A percentile compares a stretch with the other conserved stretches of the same genome.
These are phyloP conservation scores for Merodon equestris DNA, from an alignment of 2,888 invertebrate genomes.

Conservation along the genomic window DNA sequence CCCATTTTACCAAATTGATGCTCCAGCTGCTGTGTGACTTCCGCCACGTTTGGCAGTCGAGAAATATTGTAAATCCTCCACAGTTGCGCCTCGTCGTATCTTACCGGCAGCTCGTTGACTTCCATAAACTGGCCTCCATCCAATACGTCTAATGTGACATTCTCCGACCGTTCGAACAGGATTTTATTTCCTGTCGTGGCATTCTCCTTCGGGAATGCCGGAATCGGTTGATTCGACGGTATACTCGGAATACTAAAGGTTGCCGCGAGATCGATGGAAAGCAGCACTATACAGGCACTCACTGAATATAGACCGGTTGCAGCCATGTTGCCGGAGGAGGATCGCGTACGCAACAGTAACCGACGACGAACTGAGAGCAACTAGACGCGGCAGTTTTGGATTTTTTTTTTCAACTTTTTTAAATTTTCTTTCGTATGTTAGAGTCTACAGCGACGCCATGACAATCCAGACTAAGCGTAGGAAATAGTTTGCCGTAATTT, in stretches of 20 bases:
- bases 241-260: conserved; percentile 13
- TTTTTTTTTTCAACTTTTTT: conserved; percentile 23
- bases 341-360: conserved; percentile 29
- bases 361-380: conserved; percentile 27
- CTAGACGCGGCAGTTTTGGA: conserved; percentile 29
- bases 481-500: conserved; percentile 73
- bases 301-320: conserved; percentile 13
- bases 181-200: conserved; percentile 70
- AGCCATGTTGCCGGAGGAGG: conserved; percentile 10
- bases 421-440: conserved; percentile 26
- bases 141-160: conserved; percentile 8
- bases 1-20: conserved; percentile 72
- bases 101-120: conserved; percentile 73
- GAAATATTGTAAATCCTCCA: conserved; percentile 77
- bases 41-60: conserved; percentile 65
- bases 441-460: conserved; percentile 54
- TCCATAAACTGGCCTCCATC: conserved; percentile 64
- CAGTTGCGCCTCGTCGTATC: conserved; percentile 75
- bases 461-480: conserved; percentile 72
- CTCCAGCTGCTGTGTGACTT: conserved; percentile 72
- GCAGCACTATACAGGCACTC: conserved; percentile 11
- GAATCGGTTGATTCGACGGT: conserved; percentile 1
- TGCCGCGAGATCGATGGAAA: conserved; percentile 2
- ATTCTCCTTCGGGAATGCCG: conserved; percentile 37
- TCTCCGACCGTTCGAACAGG: conserved; percentile 64